phyloP scores from a whole-genome alignment of 2,797 vertebrate genomes.

The Heliangelus exortis region DNA sequence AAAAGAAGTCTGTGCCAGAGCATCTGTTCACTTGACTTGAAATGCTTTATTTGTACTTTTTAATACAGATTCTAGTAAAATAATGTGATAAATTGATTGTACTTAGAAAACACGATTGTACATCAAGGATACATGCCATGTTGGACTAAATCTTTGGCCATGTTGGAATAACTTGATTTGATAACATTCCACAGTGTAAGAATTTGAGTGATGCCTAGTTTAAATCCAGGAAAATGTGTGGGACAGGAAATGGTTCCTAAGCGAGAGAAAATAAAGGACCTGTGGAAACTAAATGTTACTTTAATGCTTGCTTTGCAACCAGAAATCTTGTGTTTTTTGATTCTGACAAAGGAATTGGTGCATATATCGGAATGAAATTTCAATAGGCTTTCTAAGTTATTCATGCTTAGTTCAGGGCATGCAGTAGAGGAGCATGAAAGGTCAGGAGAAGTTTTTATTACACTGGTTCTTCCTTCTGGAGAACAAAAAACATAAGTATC shows the following conservation, averaged over 20 bases:
- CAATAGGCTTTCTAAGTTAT: background rate
- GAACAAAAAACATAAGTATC: background rate
- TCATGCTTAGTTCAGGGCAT: background rate
- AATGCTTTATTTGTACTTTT: background rate
- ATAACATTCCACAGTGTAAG: background rate
- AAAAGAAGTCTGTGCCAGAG: background rate
- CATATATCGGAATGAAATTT: background rate
- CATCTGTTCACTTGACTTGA: slow-evolving; percentile 35
- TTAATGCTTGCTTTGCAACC: background rate
- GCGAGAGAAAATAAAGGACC: background rate
- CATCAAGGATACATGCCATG: background rate
- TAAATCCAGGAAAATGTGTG: background rate
- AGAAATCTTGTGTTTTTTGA: background rate
- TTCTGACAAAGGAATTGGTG: background rate
- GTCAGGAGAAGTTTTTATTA: background rate
- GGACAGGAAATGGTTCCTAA: background rate
- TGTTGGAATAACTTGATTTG: background rate
- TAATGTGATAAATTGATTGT: background rate
- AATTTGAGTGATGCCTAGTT: background rate
- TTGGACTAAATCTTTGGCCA: background rate
- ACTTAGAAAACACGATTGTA: background rate
- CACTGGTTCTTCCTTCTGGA: background rate
- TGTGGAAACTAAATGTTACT: background rate
- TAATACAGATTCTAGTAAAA: background rate
- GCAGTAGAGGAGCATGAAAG: background rate